Percentiles rank a stretch among this genome's conserved stretches.
phyloP scores from a whole-genome alignment of 2,888 invertebrate species.

The Monochamus alternatus region DNA sequence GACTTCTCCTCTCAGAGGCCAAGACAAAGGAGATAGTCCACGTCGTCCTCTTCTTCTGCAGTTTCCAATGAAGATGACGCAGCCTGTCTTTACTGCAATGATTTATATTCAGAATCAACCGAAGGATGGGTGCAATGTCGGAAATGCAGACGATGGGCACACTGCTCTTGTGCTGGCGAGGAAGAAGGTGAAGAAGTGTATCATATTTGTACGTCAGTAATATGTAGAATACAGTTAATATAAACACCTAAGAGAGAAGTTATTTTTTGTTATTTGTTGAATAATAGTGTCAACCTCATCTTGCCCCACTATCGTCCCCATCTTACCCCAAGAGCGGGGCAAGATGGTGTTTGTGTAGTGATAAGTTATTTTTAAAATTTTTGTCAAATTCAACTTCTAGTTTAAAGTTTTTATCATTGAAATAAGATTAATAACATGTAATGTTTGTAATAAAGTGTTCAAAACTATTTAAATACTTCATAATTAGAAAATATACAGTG shows the following conservation, averaged over 20 bases:
- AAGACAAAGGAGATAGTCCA: background rate
- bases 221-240: too few species aligned
- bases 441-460: conserved; percentile 2
- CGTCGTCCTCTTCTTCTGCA: conserved; percentile 6
- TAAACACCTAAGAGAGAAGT: too few species aligned
- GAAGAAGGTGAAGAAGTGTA: conserved; percentile 10
- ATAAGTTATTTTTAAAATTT: conserved; percentile 1
- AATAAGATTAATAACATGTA: conserved; percentile 14
- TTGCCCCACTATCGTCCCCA: conserved; percentile 17
- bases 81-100: conserved; percentile 21
- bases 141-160: conserved; percentile 14
- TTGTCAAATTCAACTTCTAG: conserved; percentile 4
- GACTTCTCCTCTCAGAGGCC: background rate
- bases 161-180: conserved; percentile 19
- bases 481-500: conserved; percentile 18
- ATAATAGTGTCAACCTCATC: conserved; percentile 13
- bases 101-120: conserved; percentile 15
- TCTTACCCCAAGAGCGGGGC: conserved; percentile 5
- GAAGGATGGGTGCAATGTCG: conserved; percentile 13
- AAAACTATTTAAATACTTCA: conserved; percentile 11
- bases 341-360: conserved; percentile 4
- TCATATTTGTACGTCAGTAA: conserved; percentile 12
- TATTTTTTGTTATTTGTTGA: conserved; percentile 5
- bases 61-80: conserved; percentile 22
- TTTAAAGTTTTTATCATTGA: conserved; percentile 1